Conservation (phyloP, 2,888 invertebrate genomes). For the Eutolmus rufibarbis region DNA sequence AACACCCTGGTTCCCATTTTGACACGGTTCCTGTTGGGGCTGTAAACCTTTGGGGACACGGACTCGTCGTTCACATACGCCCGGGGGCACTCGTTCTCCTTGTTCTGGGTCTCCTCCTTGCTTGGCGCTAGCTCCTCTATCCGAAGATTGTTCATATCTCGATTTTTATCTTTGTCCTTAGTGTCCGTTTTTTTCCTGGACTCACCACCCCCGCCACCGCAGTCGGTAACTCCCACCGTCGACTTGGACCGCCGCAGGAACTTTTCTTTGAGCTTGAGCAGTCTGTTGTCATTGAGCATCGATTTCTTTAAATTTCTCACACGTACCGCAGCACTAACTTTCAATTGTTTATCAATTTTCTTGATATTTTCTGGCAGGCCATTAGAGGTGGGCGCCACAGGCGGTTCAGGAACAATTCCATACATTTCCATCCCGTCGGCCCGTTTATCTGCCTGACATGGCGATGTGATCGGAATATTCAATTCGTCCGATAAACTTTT, state of each 20-base stretch:
- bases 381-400: background rate
- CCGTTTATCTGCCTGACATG: constrained; percentile 8
- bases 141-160: background rate
- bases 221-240: background rate
- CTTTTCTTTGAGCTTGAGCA: constrained; percentile 49
- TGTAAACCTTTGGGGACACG: constrained; percentile 54
- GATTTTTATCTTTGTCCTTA: background rate
- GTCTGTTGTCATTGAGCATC: constrained; percentile 50
- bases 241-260: constrained; percentile 50
- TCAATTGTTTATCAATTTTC: constrained; percentile 48
- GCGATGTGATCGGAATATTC: constrained; percentile 63
- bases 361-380: constrained; percentile 43
- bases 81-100: constrained; percentile 73
- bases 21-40: constrained; percentile 71
- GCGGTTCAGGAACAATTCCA: background rate
- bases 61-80: constrained; percentile 33
- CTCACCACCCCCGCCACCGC: background rate
- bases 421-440: background rate
- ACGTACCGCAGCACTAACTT: constrained; percentile 45
- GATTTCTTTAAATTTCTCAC: constrained; percentile 51
- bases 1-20: constrained; percentile 79
- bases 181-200: background rate
- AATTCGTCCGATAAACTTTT: constrained; percentile 70
- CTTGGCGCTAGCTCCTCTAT: constrained; percentile 13
- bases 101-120: constrained; percentile 69